Percentiles rank a stretch among this genome's conserved stretches.
Evolutionary conservation across 2,888 invertebrate species (phyloP).

Genomic region (Euproctis similis): DNA sequence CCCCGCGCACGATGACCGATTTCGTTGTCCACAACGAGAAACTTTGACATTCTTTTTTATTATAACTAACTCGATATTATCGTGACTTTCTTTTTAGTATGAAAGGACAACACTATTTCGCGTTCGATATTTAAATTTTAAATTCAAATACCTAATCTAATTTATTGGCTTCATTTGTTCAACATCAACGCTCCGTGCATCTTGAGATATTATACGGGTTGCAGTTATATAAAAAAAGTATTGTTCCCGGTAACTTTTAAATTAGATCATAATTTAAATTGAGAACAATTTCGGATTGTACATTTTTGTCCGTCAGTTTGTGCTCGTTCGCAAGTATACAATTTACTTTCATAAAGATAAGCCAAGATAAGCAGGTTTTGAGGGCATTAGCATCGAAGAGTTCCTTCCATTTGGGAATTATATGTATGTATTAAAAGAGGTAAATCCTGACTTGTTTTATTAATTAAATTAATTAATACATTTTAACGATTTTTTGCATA

Average conservation of each 20-base stretch:
- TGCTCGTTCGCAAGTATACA: constrained; percentile 23
- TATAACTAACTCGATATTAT: constrained; percentile 19
- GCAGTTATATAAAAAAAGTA: too few relatives aligned
- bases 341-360: constrained; percentile 26
- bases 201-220: too few relatives aligned
- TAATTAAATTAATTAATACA: too few relatives aligned
- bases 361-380: constrained; percentile 25
- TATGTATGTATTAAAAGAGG: too few relatives aligned
- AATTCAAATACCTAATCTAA: constrained; percentile 3
- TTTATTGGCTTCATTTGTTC: neutral
- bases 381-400: constrained; percentile 22
- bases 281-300: constrained; percentile 13
- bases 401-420: constrained; percentile 4
- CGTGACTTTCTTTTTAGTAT: constrained; percentile 23
- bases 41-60: constrained; percentile 52
- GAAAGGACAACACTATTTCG: constrained; percentile 6
- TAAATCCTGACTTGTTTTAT: too few relatives aligned
- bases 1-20: constrained; percentile 58
- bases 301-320: constrained; percentile 18
- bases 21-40: constrained; percentile 47
- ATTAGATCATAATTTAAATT: too few relatives aligned
- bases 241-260: too few relatives aligned
- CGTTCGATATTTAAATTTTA: constrained; percentile 4
- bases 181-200: too few relatives aligned
- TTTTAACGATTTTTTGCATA: too few relatives aligned